Percentiles rank a stretch among this genome's conserved stretches.
These are phyloP conservation scores for Eulemur rufifrons DNA, from an alignment of 2,113 vertebrate species.

Conservation along the genomic window DNA sequence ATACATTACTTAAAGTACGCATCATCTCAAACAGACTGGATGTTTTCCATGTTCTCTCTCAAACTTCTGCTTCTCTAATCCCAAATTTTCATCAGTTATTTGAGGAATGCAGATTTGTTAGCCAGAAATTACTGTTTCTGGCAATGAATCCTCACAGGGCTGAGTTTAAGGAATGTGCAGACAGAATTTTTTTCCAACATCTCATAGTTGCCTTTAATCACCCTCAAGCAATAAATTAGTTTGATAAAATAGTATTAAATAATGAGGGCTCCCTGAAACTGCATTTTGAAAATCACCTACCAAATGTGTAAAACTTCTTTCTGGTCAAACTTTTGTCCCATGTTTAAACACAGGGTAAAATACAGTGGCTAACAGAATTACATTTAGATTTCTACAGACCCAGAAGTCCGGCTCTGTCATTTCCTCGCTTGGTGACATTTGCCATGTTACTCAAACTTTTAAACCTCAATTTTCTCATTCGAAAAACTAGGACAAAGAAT, in stretches of 20 bases:
- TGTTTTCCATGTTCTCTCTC: background rate
- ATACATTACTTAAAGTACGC: background rate
- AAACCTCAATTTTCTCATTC: background rate
- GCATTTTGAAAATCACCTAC: background rate
- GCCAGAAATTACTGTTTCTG: background rate
- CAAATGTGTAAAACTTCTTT: background rate
- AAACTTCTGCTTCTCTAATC: background rate
- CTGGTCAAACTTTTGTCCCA: background rate
- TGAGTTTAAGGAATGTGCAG: background rate
- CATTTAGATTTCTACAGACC: background rate
- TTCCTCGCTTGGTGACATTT: background rate
- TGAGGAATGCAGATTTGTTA: background rate
- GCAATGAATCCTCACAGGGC: background rate
- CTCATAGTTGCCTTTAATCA: background rate
- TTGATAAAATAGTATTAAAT: background rate
- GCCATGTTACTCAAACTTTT: background rate
- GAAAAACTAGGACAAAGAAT: background rate
- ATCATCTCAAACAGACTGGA: background rate
- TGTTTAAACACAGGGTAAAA: background rate
- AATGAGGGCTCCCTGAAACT: background rate
- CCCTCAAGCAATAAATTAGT: background rate
- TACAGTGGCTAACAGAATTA: background rate
- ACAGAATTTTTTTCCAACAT: background rate
- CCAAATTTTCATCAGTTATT: background rate
- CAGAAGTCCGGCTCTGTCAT: background rate